These are phyloP conservation scores for Trinectes maculatus DNA, from an alignment of 2,113 vertebrate species.

Conservation along the genomic window DNA sequence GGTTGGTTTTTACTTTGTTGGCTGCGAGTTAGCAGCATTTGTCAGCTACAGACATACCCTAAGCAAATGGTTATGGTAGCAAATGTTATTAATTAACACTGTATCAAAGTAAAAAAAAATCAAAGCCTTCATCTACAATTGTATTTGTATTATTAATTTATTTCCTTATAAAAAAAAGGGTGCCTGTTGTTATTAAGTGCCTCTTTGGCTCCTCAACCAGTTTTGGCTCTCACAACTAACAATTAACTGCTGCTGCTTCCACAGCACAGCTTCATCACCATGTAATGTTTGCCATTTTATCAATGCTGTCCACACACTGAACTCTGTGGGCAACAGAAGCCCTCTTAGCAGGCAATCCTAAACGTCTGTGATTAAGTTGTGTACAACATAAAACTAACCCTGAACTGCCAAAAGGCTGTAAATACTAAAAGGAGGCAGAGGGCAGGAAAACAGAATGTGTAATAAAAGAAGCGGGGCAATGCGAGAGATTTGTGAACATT, in stretches of 20 bases:
- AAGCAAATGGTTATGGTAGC: neutral
- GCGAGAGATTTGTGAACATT: neutral
- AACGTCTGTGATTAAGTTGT: slow-evolving; percentile 42
- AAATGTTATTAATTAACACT: too few relatives aligned
- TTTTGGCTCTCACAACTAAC: slow-evolving; percentile 11
- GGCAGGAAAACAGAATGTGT: neutral
- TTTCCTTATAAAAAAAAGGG: neutral
- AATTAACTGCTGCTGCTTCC: slow-evolving; percentile 19
- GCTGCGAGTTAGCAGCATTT: slow-evolving; percentile 7
- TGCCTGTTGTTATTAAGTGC: neutral
- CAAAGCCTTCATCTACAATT: neutral
- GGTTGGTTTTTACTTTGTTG: too few relatives aligned
- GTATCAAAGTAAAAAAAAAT: slow-evolving; percentile 10
- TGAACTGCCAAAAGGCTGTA: slow-evolving; percentile 35
- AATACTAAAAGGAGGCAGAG: slow-evolving; percentile 8
- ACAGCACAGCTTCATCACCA: slow-evolving; percentile 42
- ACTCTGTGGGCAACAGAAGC: slow-evolving; percentile 34
- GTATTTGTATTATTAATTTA: neutral
- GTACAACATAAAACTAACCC: slow-evolving; percentile 26
- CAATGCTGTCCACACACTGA: slow-evolving; percentile 31
- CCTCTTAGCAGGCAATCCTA: slow-evolving; percentile 20
- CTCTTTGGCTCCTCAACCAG: slow-evolving; percentile 1
- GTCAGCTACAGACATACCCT: neutral
- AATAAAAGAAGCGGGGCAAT: neutral
- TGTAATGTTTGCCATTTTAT: slow-evolving; percentile 26